Conservation (phyloP, 2,113 vertebrate genomes). For the Myotis lucifugus region DNA sequence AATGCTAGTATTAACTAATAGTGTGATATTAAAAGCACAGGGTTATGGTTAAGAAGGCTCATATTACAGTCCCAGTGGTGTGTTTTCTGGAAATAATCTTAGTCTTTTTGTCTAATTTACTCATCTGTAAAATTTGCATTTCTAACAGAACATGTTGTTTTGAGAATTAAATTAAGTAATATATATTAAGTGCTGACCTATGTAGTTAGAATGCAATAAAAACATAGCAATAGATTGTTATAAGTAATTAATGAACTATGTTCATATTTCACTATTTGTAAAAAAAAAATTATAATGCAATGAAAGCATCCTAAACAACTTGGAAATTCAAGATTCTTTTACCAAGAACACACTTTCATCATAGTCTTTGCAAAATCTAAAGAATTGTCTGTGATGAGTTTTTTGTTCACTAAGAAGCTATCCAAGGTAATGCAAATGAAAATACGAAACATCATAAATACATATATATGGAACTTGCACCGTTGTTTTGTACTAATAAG, state of each 20-base stretch:
- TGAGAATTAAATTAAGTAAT: background rate
- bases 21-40: background rate
- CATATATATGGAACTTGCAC: background rate
- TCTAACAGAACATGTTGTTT: background rate
- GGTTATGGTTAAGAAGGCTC: background rate
- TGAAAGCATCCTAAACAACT: background rate
- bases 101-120: background rate
- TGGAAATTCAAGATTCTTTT: background rate
- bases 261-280: background rate
- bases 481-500: constrained; percentile 60
- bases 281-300: background rate
- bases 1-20: background rate
- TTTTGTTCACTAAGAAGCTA: constrained; percentile 36
- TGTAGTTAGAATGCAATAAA: background rate
- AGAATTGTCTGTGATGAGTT: background rate
- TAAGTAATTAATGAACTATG: background rate
- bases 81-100: background rate
- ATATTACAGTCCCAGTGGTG: background rate
- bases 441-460: background rate
- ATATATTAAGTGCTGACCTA: background rate
- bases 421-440: constrained; percentile 14
- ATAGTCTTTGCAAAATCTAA: background rate
- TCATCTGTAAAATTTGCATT: constrained; percentile 1
- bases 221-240: background rate
- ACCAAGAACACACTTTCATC: background rate